These are phyloP conservation scores for Synodontis membranacea DNA, from an alignment of 2,113 vertebrate genomes.

Conservation along the genomic window DNA sequence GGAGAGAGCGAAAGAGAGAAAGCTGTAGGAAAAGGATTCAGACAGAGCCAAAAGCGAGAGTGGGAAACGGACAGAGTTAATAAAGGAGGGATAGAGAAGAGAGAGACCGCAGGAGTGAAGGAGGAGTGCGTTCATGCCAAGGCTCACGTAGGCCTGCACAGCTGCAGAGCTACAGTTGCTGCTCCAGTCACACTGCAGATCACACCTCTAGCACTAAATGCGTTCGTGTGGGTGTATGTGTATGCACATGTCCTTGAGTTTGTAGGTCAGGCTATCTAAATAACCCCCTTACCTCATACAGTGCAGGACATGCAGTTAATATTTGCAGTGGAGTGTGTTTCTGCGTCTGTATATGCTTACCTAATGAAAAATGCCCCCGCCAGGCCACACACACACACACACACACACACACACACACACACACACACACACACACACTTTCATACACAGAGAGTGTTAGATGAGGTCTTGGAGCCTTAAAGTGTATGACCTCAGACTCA, in stretches of 20 bases:
- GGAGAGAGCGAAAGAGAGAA: neutral
- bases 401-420: neutral
- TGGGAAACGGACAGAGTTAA: slow-evolving; percentile 21
- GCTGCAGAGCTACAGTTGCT: slow-evolving; percentile 50
- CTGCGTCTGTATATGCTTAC: slow-evolving; percentile 3
- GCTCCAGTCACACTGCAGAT: slow-evolving; percentile 46
- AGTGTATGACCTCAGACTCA: slow-evolving; percentile 33
- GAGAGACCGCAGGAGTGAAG: slow-evolving; percentile 22
- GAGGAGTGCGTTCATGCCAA: slow-evolving; percentile 51
- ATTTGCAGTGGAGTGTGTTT: neutral
- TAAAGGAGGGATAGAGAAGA: slow-evolving; percentile 27
- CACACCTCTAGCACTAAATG: slow-evolving; percentile 29
- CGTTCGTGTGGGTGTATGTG: slow-evolving; percentile 18
- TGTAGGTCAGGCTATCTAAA: slow-evolving; percentile 38
- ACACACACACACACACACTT: slow-evolving; percentile 5
- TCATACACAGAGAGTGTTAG: neutral
- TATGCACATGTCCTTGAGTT: slow-evolving; percentile 6
- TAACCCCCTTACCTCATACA: slow-evolving; percentile 4
- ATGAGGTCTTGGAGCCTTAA: neutral
- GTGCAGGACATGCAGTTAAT: slow-evolving; percentile 6
- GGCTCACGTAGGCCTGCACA: slow-evolving; percentile 57
- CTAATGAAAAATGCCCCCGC: neutral
- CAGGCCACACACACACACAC: neutral
- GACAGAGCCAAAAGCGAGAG: slow-evolving; percentile 27
- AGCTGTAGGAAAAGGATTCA: slow-evolving; percentile 19